Evolutionary conservation across 2,888 invertebrate genomes (phyloP).

Genomic region (Himalopsyche anomala): DNA sequence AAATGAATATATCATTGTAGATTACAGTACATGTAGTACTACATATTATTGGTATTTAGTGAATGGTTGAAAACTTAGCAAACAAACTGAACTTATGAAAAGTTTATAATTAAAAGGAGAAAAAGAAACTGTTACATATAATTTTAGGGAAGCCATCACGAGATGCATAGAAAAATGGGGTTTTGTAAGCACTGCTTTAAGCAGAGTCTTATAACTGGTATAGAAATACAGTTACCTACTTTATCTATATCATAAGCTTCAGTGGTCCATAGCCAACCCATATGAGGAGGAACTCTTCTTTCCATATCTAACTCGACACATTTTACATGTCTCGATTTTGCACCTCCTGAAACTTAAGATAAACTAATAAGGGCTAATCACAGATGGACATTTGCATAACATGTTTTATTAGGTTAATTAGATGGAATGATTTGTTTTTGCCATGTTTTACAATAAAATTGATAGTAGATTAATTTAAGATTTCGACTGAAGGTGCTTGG

Average conservation of each 20-base stretch:
- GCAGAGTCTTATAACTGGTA: neutral
- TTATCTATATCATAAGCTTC: neutral
- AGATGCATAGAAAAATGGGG: no score
- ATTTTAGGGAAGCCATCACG: no score
- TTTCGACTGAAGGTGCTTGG: neutral
- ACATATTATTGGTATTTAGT: no score
- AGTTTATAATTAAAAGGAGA: no score
- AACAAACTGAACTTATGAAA: no score
- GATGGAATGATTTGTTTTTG: neutral
- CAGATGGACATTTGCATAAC: neutral
- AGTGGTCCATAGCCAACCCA: conserved; percentile 83
- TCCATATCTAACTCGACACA: neutral
- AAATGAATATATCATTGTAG: no score
- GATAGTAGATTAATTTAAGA: neutral
- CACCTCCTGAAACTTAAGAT: neutral
- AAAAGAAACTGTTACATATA: neutral
- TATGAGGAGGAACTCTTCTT: conserved; percentile 77
- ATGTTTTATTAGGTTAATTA: neutral
- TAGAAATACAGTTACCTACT: neutral
- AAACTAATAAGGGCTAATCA: no score
- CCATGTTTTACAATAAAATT: neutral
- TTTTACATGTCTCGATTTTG: neutral
- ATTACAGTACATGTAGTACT: no score
- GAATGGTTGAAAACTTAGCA: no score
- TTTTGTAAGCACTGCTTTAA: neutral